These are phyloP conservation scores for Scylla paramamosain DNA, from an alignment of 1,140 invertebrate genomes.

Conservation along the genomic window DNA sequence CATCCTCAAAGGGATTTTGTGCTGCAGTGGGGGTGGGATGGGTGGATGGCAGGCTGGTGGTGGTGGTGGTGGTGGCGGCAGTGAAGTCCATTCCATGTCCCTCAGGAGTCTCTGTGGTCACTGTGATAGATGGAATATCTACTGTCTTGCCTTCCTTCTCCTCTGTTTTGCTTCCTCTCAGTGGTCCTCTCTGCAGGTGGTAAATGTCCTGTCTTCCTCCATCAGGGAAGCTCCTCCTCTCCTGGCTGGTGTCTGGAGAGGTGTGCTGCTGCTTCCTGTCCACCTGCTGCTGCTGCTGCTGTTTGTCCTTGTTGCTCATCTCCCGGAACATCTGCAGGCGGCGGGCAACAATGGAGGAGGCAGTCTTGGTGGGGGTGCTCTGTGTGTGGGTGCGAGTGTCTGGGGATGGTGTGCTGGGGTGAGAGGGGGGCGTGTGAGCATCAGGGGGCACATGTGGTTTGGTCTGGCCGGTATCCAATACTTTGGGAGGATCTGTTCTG, in stretches of 20 bases:
- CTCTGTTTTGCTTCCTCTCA: background rate
- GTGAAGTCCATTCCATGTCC: background rate
- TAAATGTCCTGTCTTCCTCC: no score
- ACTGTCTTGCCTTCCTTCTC: background rate
- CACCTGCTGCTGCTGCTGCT: no score
- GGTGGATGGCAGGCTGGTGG: background rate
- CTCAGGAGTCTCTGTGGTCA: background rate
- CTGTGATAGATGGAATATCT: conserved; percentile 40
- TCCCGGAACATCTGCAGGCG: conserved; percentile 63
- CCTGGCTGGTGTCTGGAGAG: no score
- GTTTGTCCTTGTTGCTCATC: conserved; percentile 58
- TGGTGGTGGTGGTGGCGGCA: background rate
- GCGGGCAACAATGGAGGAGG: conserved; percentile 65
- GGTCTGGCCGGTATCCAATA: conserved; percentile 68
- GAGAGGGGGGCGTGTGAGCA: no score
- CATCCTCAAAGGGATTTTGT: conserved; percentile 72
- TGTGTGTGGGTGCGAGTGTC: background rate
- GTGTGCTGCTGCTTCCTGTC: no score
- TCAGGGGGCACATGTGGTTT: background rate
- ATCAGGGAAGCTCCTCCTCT: no score
- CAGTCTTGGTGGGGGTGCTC: background rate
- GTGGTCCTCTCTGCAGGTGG: no score
- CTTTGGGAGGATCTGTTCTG: conserved; percentile 59
- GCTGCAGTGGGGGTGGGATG: conserved; percentile 71
- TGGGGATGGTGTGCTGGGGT: background rate